Evolutionary conservation across 2,888 invertebrate genomes (phyloP), one percentile per base, ranked within the genome.

Genomic region (Melanostoma scalare): DNA sequence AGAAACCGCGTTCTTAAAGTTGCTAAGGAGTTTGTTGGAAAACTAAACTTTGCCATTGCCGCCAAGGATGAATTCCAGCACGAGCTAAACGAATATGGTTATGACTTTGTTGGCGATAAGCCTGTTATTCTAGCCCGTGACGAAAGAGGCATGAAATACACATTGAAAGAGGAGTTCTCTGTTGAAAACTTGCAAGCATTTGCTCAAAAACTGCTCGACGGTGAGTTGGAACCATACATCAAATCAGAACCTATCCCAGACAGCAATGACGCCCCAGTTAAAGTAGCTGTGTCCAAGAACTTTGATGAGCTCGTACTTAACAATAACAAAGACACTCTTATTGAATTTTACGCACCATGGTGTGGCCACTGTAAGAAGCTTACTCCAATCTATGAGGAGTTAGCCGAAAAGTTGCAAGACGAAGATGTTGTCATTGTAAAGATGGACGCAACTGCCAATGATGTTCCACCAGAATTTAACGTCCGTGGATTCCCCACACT

Each of bases 281-380:
- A 94, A 88, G 95, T 98, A 46, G 98, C 97, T 3, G 99, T 99
- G 6, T 99, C 96, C 85, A 97, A 97, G 92, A 99, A 99, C 93
- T 99, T 99, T 92, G 96, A 98, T 89, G 96, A 99, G 72, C 93
- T 98, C 73, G 97, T 99, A 0, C 95, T 94, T 2, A 96, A 99
- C 90, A 96, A 96, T 87, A 96, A 93, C 40, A 96, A 97, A 89
- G 99, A 99, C 90, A 97, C 97, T 2, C 93, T 99, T 52, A 94
- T 99, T 87, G 99, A 99, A 92, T 99, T 99, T 93, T 99, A 99
- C 92, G 99, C 99, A 42, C 99, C 99, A 0, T 99, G 99, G 99
- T 98, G 98, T 91, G 99, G 99, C 86, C 99, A 99, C 90, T 99
- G 99, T 93, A 99, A 99, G 92, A 96, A 96, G 91, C 93, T 99